Base-by-base conservation (phyloP, 1,140 invertebrate species). In the Cotesia vestalis region DNA sequence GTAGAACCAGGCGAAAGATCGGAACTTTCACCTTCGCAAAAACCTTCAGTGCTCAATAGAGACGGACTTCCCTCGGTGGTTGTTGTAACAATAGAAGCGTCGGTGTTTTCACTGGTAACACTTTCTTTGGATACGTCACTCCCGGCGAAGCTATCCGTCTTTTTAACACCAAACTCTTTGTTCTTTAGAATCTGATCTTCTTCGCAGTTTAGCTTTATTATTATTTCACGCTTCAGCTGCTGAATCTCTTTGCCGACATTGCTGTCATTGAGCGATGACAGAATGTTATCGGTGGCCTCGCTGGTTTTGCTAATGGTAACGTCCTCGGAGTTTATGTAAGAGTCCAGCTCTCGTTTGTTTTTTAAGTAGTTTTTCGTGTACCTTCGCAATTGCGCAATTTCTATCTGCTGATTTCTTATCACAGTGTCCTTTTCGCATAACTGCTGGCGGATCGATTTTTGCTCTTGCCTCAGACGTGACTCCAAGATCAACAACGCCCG, bases 391-490 rank as follows among this genome's bases (percentile, higher is more conserved):
- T 89, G 90, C 6, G 89, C 85, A 63, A 94, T 93, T 79, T 94
- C 91, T 68, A 90, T 86, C 77, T 91, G 90, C 79, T 94, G 93
- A 66, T 89, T 88, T 72, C 89, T 88, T 36, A 94, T 93, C 17
- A 92, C 89, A 77, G 89, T 89, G 78, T 93, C 92, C 78, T 92
- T 92, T 77, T 92, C 91, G 52, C 89, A 87, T 2, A 94, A 85
- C 64, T 91, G 88, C 53, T 90, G 89, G 46, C 89, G 88, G 53
- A 94, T 93, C 74, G 89, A 90, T 77, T 91, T 91, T 78, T 94
- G 92, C 80, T 94, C 93, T 78, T 91, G 89, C n/a, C 90, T 89
- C 2, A 94, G 83, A n/a, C 91, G 85, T 0, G 91, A 90, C 79
- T 94, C 92, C 12, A 94, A 88, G 17, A 91, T 87, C 9, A 93